These are phyloP conservation scores for Melanostigma gelatinosum DNA, from an alignment of 2,113 vertebrate genomes.

Conservation along the genomic window DNA sequence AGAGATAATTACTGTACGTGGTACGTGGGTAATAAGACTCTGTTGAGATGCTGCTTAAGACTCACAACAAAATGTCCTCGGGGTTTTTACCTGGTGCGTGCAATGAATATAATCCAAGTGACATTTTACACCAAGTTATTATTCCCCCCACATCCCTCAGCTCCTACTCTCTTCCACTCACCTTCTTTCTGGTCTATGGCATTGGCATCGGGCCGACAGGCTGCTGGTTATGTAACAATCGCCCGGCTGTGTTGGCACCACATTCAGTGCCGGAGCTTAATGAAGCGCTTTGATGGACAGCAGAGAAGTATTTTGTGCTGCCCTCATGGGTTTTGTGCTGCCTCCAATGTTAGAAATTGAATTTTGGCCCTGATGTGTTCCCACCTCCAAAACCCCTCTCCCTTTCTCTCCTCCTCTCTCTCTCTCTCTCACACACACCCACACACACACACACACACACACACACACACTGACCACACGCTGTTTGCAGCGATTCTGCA, in stretches of 20 bases:
- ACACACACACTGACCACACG: slow-evolving; percentile 15
- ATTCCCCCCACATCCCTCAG: slow-evolving; percentile 14
- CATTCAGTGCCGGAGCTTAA: slow-evolving; percentile 50
- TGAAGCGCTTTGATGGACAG: slow-evolving; percentile 57
- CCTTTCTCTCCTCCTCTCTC: neutral
- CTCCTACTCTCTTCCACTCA: slow-evolving; percentile 16
- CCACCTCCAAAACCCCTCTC: slow-evolving; percentile 24
- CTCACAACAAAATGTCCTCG: neutral
- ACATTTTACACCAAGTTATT: slow-evolving; percentile 35
- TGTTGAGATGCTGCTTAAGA: neutral
- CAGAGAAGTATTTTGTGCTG: slow-evolving; percentile 55
- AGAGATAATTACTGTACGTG: slow-evolving; percentile 15
- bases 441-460: neutral
- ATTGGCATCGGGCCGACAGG: slow-evolving; percentile 21
- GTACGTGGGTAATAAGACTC: neutral
- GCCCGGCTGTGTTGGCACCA: slow-evolving; percentile 31
- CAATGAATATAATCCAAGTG: slow-evolving; percentile 19
- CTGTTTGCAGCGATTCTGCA: slow-evolving; percentile 18
- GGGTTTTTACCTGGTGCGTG: neutral
- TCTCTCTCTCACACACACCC: neutral
- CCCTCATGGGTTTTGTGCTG: slow-evolving; percentile 51
- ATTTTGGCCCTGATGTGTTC: slow-evolving; percentile 34
- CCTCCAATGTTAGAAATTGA: slow-evolving; percentile 46
- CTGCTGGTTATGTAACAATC: slow-evolving; percentile 51
- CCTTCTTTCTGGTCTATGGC: slow-evolving; percentile 4